Evolutionary conservation across 2,797 vertebrate species (phyloP).

Genomic region (Poeciliopsis presidionis): DNA sequence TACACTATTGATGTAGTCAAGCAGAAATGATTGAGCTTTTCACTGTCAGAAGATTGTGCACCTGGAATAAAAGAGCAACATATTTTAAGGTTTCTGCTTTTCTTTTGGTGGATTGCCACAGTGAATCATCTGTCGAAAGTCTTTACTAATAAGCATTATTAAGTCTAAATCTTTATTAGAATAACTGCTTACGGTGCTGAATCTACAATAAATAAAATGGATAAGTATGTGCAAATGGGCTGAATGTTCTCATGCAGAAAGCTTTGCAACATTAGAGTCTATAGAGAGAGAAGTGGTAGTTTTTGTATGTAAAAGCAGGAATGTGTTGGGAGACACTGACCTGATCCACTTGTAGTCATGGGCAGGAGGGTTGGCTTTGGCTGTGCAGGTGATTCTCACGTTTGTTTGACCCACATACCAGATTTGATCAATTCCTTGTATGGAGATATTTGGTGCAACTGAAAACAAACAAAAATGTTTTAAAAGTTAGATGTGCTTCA

Average conservation of each 20-base stretch:
- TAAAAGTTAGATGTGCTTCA: neutral
- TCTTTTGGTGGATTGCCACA: neutral
- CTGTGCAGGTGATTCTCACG: slow-evolving; percentile 90
- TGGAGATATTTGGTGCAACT: slow-evolving; percentile 91
- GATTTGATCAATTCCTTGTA: slow-evolving; percentile 86
- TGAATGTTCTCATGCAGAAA: neutral
- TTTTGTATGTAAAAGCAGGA: no score
- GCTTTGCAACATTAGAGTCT: neutral
- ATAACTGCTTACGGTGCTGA: neutral
- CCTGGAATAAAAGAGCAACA: neutral
- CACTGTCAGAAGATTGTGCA: neutral
- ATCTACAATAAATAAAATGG: neutral
- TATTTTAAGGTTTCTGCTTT: neutral
- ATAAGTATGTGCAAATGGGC: neutral
- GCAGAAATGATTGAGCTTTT: no score
- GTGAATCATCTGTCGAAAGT: neutral
- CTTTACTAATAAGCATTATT: neutral
- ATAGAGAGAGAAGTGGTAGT: neutral
- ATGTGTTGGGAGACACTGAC: slow-evolving; percentile 72
- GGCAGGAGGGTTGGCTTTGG: slow-evolving; percentile 92
- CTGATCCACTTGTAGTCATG: slow-evolving; percentile 89
- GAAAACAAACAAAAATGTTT: slow-evolving; percentile 50
- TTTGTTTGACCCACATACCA: slow-evolving; percentile 93
- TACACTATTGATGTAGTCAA: no score
- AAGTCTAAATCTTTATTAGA: neutral